A percentile compares a stretch with the other conserved stretches of the same genome.
These are phyloP conservation scores for Apteryx mantelli DNA, from an alignment of 2,113 vertebrate species.

Conservation along the genomic window DNA sequence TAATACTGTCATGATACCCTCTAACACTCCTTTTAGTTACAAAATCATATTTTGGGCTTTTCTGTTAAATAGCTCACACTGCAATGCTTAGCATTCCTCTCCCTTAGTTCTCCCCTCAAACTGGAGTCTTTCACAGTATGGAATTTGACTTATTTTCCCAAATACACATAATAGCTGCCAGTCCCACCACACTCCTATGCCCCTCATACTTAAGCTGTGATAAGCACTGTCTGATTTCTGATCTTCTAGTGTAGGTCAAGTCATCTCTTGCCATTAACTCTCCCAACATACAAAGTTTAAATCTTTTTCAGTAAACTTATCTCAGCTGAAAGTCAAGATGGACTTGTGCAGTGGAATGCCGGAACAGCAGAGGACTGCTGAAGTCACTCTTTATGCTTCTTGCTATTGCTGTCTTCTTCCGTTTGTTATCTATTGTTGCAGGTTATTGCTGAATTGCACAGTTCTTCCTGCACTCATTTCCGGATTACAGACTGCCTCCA, in stretches of 20 bases:
- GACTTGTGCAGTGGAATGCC: background rate
- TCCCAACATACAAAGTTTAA: background rate
- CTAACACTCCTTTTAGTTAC: background rate
- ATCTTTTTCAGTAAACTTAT: background rate
- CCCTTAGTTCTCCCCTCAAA: background rate
- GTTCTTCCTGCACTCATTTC: background rate
- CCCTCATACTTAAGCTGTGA: background rate
- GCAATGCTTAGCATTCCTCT: background rate
- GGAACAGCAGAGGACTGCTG: background rate
- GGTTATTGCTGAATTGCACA: background rate
- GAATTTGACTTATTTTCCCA: background rate
- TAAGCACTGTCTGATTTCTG: background rate
- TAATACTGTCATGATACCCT: background rate
- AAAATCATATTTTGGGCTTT: background rate
- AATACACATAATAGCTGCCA: fast-evolving
- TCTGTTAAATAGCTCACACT: fast-evolving
- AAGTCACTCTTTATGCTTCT: background rate
- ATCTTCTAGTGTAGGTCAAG: background rate
- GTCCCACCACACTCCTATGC: background rate
- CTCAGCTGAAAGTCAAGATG: background rate
- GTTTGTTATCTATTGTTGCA: background rate
- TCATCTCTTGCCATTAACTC: background rate
- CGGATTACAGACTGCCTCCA: background rate
- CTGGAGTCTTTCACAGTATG: background rate
- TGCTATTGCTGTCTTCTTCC: background rate